Evolutionary conservation across 1,140 invertebrate genomes (phyloP).

Genomic region (Zaprionus ornatus): DNA sequence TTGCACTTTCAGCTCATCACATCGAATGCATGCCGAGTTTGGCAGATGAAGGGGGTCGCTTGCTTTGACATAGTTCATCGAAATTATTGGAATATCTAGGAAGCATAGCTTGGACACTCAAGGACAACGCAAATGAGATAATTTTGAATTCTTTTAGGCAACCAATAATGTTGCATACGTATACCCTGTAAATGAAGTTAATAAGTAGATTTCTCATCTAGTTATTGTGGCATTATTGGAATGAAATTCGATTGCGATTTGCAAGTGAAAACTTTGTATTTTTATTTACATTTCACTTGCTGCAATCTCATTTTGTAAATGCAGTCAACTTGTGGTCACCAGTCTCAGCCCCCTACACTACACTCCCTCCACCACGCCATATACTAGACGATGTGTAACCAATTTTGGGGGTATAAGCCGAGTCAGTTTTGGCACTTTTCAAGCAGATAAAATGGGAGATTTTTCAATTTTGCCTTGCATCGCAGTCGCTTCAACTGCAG

Average conservation of each 20-base stretch:
- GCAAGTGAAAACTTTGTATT: slow-evolving; percentile 5
- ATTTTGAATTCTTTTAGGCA: too few species aligned
- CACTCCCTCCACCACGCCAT: background rate
- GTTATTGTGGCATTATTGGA: background rate
- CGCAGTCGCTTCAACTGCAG: background rate
- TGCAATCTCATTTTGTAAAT: slow-evolving; percentile 10
- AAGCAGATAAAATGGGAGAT: background rate
- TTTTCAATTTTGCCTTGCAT: background rate
- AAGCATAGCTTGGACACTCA: too few species aligned
- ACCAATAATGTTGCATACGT: background rate
- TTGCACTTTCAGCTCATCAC: too few species aligned
- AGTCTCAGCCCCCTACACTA: background rate
- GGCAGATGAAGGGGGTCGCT: too few species aligned
- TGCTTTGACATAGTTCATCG: too few species aligned
- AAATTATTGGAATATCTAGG: too few species aligned
- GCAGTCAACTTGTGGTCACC: slow-evolving; percentile 7
- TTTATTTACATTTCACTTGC: slow-evolving; percentile 19
- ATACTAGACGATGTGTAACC: background rate
- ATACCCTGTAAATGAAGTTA: background rate
- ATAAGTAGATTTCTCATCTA: background rate
- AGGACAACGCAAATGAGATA: too few species aligned
- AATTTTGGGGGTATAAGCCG: background rate
- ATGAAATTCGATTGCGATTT: slow-evolving; percentile 4
- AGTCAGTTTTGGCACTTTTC: background rate
- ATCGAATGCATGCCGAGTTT: background rate